Evolutionary conservation across 2,113 vertebrate genomes (phyloP), one percentile per base, ranked within the genome.

Genomic region (Lophochroa leadbeateri): DNA sequence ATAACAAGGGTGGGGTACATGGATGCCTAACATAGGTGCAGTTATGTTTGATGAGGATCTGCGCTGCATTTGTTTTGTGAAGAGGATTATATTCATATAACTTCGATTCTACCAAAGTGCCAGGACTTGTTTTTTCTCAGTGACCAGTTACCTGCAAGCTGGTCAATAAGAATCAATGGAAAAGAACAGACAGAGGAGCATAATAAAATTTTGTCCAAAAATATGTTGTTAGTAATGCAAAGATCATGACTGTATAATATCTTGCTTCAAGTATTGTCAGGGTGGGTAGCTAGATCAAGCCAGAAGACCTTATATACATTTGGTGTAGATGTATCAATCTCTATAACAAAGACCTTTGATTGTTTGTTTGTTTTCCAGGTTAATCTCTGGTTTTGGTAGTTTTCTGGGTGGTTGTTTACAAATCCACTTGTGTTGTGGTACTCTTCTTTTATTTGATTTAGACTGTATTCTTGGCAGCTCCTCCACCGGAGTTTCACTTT

Each of bases 301-400:
- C 13, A 89, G 63, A 50, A 63, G 14, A 31, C 63, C 25, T 83
- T 65, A 15, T 0, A 68, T 41, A 5, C 4, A 19, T 81, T 75
- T 63, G 5, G 6, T 82, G 47, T 68, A 72, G 50, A 12, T 46
- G n/a, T 18, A 67, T 57, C 21, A 70, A 27, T 63, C 10, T 72
- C 25, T 1, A 0, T 31, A 46, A 63, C 13, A 50, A 83, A 86
- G 5, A 5, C 6, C 2, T 3, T 4, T 10, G 55, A 21, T 7
- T 5, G 5, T 61, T 64, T 11, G 18, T 4, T 3, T 3, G 9
- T 7, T 27, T 55, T 11, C 6, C 29, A 23, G 27, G 9, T 67
- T 82, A 84, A 49, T 27, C 23, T 92, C 64, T 86, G 31, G 37
- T 16, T 46, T 57, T 3, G 55, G 46, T 37, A 60, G 25, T 43